Base-by-base conservation (phyloP, 1,140 invertebrate species). In the Trachelipus rathkii region DNA sequence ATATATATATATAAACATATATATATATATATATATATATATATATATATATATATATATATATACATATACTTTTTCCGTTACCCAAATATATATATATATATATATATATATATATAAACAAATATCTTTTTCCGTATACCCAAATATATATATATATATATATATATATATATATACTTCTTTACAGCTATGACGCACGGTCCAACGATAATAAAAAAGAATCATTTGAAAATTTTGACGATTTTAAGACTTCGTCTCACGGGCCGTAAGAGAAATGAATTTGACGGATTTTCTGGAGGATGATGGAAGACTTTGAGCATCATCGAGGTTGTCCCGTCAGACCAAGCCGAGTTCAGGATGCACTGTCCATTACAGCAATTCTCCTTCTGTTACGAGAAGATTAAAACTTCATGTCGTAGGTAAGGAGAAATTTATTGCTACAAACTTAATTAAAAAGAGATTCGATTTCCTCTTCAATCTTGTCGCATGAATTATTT, bases 331-430 rank as follows among this genome's bases (percentile, higher is more conserved):
- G 73, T 75, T 19, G 60, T 68, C 21, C 21, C n/a, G 53, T 46
- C 53, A 9, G 73, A 75, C 66, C 73, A 75, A 24, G 73, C 73
- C 44, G 73, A 75, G 66, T 75, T 60, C 73, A 66, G 73, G 73
- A 67, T 75, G 73, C 73, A 75, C 73, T 13, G 73, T 50, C 15
- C 73, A 75, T 67, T 75, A 53, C 53, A 75, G 60, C 44, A 75
- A 68, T 44, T 75, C 73, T 10, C 73, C 73, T 8, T 60, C 73
- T 19, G 73, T 75, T 23, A 75, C 73, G 19, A 60, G 44, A 15
- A 75, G 73, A 50, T 46, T 75, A 44, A 60, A 75, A 45, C 66
- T 75, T 23, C 53, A 44, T 6, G 73, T 75, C 33, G 73, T 67
- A 75, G 73, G 73, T 75, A 53, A 23, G 73, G 21, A 24, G 10